Conservation (phyloP, 2,797 vertebrate genomes). For the Falco novaeseelandiae region DNA sequence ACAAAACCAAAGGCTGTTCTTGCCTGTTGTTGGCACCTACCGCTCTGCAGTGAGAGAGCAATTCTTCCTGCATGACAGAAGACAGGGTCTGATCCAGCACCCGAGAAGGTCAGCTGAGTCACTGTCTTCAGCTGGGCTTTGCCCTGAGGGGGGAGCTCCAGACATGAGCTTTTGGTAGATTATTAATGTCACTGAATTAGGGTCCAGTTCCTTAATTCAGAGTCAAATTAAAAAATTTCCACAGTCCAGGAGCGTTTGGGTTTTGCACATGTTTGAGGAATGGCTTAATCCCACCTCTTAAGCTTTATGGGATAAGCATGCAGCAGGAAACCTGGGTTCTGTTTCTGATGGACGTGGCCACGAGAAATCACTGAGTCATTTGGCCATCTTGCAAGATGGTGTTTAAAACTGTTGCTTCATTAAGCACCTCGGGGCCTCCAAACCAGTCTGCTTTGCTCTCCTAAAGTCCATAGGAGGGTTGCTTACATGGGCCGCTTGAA, state of each 20-base stretch:
- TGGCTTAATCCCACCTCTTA: neutral
- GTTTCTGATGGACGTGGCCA: neutral
- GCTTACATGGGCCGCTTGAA: neutral
- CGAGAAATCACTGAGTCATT: neutral
- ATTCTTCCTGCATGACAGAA: neutral
- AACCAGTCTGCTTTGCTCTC: neutral
- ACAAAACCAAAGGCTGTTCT: neutral
- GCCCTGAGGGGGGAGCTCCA: neutral
- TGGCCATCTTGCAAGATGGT: neutral
- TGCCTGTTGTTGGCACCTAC: neutral
- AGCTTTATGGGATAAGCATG: neutral
- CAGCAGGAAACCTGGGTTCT: neutral
- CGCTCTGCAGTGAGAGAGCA: neutral
- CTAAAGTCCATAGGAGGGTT: neutral
- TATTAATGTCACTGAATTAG: neutral
- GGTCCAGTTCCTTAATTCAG: neutral
- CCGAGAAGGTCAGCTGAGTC: neutral
- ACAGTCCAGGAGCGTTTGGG: neutral
- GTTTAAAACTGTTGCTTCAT: neutral
- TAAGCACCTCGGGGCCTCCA: neutral
- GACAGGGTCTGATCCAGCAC: neutral
- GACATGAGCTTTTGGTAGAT: neutral
- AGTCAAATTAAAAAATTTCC: neutral
- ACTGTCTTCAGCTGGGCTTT: neutral
- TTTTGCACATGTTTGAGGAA: neutral